Conservation (phyloP, 2,113 vertebrate genomes). For the Notechis scutatus region DNA sequence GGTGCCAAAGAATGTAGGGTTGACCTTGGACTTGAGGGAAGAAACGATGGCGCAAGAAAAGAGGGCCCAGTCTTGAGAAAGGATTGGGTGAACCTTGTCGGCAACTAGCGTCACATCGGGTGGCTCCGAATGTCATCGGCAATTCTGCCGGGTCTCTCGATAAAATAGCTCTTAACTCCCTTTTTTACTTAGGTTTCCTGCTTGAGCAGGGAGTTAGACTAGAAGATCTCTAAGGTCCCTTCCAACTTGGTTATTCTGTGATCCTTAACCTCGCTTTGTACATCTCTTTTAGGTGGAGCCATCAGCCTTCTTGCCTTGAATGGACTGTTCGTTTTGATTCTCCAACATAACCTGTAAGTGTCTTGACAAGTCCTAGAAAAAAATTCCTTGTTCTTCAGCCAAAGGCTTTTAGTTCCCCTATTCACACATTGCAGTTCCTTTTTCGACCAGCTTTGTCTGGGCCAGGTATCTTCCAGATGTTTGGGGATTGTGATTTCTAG, state of each 20-base stretch:
- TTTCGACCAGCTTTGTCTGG: background rate
- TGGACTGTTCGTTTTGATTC: slow-evolving; percentile 92
- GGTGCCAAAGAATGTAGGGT: background rate
- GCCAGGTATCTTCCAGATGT: background rate
- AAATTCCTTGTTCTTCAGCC: background rate
- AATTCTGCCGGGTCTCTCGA: background rate
- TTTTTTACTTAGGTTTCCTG: background rate
- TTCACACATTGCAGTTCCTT: background rate
- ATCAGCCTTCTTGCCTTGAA: slow-evolving; percentile 93
- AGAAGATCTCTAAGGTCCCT: background rate
- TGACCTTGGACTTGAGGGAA: background rate
- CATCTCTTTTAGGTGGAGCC: slow-evolving; percentile 80
- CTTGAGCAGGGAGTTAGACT: background rate
- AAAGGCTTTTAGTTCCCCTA: background rate
- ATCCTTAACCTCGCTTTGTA: background rate
- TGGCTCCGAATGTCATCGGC: background rate
- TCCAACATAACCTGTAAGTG: slow-evolving; percentile 95
- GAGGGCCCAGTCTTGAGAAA: background rate
- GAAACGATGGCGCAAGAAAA: background rate
- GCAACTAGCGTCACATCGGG: background rate
- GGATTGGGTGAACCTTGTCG: background rate
- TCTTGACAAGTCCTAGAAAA: background rate
- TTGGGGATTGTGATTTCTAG: background rate
- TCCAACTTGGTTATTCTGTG: background rate
- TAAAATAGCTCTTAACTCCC: background rate